A percentile compares a stretch with the other conserved stretches of the same genome.
Conservation (phyloP, 2,888 invertebrate species). For the Rhaphigaster nebulosa region DNA sequence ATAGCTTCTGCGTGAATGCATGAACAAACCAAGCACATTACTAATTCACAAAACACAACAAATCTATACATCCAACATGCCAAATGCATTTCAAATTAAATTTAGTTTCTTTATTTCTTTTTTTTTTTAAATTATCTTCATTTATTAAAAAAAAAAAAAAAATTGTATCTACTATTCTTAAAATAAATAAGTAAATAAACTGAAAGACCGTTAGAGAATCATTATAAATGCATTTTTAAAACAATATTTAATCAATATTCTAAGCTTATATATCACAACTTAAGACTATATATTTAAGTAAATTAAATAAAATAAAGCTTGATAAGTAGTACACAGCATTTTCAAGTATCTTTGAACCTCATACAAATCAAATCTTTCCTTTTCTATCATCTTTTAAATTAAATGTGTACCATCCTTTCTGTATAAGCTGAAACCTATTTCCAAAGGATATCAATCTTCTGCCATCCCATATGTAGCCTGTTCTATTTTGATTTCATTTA, state of each 20-base stretch:
- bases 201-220: not conserved
- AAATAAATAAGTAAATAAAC: not conserved
- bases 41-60: constrained; percentile 56
- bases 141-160: not conserved
- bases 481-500: not conserved
- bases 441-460: not conserved
- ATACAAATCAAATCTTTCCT: not conserved
- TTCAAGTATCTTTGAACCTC: not conserved
- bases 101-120: not conserved
- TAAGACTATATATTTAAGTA: not conserved
- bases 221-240: constrained; percentile 25
- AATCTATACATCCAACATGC: constrained; percentile 57
- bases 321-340: not conserved
- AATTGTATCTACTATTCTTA: not conserved
- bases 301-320: not conserved
- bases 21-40: constrained; percentile 72
- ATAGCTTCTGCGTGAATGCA: constrained; percentile 78
- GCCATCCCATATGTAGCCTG: not conserved
- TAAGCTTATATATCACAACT: constrained; percentile 13
- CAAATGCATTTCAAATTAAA: constrained; percentile 39
- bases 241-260: not conserved
- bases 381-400: not conserved
- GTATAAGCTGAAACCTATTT: not conserved
- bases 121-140: not conserved
- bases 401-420: not conserved